Base-by-base conservation (phyloP, 2,797 vertebrate genomes). In the Crocodylus rhombifer region DNA sequence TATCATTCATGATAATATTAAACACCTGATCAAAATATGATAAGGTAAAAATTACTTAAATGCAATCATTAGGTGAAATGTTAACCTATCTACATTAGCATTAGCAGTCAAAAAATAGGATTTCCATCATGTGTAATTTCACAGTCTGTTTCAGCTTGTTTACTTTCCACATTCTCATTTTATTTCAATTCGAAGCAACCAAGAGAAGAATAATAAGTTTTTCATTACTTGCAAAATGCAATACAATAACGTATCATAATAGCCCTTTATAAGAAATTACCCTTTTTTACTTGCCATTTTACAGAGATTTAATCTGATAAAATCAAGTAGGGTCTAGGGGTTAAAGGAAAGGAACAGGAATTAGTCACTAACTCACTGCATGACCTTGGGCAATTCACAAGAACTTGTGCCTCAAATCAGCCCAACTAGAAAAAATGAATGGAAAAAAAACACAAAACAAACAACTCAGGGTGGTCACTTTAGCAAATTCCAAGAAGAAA, bases 201-300 rank as follows among this genome's bases (percentile, higher is more conserved):
- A 94, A 82, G 96, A 97, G 96, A 96, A 96, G 98, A 98, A 98
- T 98, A 98, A 97, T 98, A 98, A 98, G 98, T 97, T 97, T 95
- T 87, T n/a, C 87, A 64, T 67, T 57, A 67, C 89, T 42, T 61
- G 77, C 79, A 13, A 64, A 88, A 76, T 4, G 84, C 25, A 75
- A 9, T 75, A 21, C 60, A 64, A 90, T 4, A 84, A 30, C 67
- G 42, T 7, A 17, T 10, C 3, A 2, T 10, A 67, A 14, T 2
- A 75, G 79, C 92, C 12, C 84, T 79, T 80, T 14, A 21, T 12
- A 26, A 82, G 28, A 77, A 93, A 88, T 82, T 36, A 83, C 83
- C 79, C 92, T 81, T 15, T 51, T 76, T 5, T 51, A 42, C 28
- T 73, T 78, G 74, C 80, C 89, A 65, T 63, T 84, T 91, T 51